A percentile compares a stretch with the other conserved stretches of the same genome.
Conservation (phyloP, 2,888 invertebrate genomes). For the Luperina nickerlii region DNA sequence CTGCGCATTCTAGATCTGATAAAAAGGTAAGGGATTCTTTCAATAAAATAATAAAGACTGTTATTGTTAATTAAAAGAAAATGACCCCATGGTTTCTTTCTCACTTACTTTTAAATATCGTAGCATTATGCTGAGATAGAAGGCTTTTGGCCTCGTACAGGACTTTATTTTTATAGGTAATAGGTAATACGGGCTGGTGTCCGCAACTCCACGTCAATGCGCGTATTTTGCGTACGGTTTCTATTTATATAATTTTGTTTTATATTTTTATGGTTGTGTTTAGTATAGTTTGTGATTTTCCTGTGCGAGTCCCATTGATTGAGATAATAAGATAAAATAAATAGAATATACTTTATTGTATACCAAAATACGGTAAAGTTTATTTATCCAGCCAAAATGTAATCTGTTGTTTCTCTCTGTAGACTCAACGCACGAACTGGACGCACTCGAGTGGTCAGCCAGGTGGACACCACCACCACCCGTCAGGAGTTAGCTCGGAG, state of each 20-base stretch:
- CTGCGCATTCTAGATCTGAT: constrained; percentile 88
- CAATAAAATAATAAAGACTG: background rate
- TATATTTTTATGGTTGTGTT: background rate
- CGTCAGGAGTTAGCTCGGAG: constrained; percentile 89
- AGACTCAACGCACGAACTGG: constrained; percentile 84
- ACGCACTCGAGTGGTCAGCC: constrained; percentile 77
- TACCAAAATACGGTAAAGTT: background rate
- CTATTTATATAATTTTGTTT: too few relatives aligned
- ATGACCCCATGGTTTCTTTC: too few relatives aligned
- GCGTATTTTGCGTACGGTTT: too few relatives aligned
- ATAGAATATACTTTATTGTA: background rate
- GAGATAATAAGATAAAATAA: background rate
- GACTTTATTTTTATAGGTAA: too few relatives aligned
- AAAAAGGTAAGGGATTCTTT: constrained; percentile 90
- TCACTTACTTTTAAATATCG: background rate
- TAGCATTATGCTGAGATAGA: background rate
- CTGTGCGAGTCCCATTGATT: background rate
- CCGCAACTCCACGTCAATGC: too few relatives aligned
- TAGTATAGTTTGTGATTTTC: background rate
- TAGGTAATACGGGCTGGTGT: too few relatives aligned
- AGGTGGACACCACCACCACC: constrained; percentile 85
- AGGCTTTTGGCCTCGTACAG: background rate
- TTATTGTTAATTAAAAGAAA: too few relatives aligned
- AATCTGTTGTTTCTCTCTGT: background rate
- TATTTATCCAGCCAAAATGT: background rate